These are phyloP conservation scores for Silurus glanis DNA, from an alignment of 2,113 vertebrate species.

Conservation along the genomic window DNA sequence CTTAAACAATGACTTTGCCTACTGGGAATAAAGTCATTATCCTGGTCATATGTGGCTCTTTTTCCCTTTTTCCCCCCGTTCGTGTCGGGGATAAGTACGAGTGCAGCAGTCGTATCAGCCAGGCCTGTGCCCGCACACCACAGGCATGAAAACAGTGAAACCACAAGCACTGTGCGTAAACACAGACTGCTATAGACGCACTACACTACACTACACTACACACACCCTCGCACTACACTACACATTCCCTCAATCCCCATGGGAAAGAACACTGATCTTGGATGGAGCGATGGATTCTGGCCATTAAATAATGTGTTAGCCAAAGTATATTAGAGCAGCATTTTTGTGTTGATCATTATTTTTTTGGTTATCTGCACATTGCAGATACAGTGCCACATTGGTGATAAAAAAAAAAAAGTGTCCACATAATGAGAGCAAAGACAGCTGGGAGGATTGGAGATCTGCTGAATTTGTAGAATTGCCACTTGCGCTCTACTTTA, in stretches of 20 bases:
- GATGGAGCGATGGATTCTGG: background rate
- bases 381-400: background rate
- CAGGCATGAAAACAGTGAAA: slow-evolving; percentile 51
- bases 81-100: slow-evolving; percentile 61
- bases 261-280: background rate
- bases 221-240: slow-evolving; percentile 29
- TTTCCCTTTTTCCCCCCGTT: slow-evolving; percentile 57
- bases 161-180: slow-evolving; percentile 43
- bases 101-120: slow-evolving; percentile 59
- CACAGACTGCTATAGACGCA: slow-evolving; percentile 22
- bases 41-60: slow-evolving; percentile 43
- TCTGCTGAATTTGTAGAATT: slow-evolving; percentile 18
- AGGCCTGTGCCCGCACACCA: slow-evolving; percentile 33
- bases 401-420: background rate
- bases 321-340: background rate
- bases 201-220: slow-evolving; percentile 23
- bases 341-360: background rate
- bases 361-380: background rate
- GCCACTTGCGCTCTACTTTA: slow-evolving; percentile 5
- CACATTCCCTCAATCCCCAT: slow-evolving; percentile 24
- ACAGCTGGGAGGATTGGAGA: slow-evolving; percentile 8
- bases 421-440: background rate
- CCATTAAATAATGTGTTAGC: slow-evolving; percentile 23
- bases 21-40: slow-evolving; percentile 54
- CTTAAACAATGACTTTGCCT: slow-evolving; percentile 60